A percentile compares a stretch with the other conserved stretches of the same genome.
Evolutionary conservation across 1,140 invertebrate species (phyloP).

Genomic region (Tenebrio molitor): DNA sequence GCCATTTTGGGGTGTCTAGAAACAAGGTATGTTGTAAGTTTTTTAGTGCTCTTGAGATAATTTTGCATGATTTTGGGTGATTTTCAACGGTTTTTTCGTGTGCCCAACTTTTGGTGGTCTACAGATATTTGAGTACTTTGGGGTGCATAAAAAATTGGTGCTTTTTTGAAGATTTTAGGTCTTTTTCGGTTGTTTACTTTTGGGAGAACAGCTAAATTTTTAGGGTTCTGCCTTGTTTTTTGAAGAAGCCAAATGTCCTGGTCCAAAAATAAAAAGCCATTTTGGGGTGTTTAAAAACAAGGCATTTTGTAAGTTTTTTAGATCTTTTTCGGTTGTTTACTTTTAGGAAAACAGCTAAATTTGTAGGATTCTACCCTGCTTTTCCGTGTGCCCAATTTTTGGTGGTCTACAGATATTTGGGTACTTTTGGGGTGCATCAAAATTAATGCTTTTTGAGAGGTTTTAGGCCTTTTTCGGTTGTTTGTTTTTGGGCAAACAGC

Average conservation of each 20-base stretch:
- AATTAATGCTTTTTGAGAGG: constrained; percentile 32
- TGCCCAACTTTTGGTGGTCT: constrained; percentile 7
- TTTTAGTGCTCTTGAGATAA: constrained; percentile 27
- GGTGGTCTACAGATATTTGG: no score
- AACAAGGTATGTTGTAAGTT: no score
- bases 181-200: constrained; percentile 29
- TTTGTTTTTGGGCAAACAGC: constrained; percentile 31
- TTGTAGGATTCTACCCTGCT: constrained; percentile 5
- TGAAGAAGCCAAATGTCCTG: constrained; percentile 32
- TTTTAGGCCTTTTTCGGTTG: constrained; percentile 26
- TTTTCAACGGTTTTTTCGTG: constrained; percentile 29
- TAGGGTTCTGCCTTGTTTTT: constrained; percentile 27
- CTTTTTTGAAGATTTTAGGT: constrained; percentile 9
- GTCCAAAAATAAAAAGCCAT: constrained; percentile 21
- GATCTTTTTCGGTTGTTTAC: constrained; percentile 22
- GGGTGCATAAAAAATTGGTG: constrained; percentile 24
- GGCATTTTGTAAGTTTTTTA: constrained; percentile 13
- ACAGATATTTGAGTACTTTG: no score
- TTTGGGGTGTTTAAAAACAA: constrained; percentile 16
- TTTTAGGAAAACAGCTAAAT: constrained; percentile 34
- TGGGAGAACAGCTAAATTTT: constrained; percentile 32
- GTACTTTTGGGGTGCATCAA: constrained; percentile 10
- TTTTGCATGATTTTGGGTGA: constrained; percentile 28
- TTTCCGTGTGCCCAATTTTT: constrained; percentile 19
- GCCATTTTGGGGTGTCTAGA: no score